phyloP scores from a whole-genome alignment of 2,888 invertebrate species.

The Apotomis capreana region DNA sequence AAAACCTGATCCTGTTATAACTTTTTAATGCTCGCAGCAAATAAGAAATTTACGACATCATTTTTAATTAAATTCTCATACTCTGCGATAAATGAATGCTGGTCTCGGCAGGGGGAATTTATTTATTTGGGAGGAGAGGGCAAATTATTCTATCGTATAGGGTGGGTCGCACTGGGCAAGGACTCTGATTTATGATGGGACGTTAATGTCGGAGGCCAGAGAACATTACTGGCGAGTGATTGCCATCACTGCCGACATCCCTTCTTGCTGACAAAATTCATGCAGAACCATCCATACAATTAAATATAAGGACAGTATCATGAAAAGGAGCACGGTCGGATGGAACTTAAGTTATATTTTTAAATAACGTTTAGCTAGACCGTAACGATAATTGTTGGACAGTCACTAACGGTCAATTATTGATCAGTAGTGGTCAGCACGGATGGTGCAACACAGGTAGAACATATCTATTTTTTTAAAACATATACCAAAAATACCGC shows the following conservation, averaged over 20 bases:
- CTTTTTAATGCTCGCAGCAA: slow-evolving; percentile 57
- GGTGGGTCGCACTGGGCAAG: slow-evolving; percentile 55
- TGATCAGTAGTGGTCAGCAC: no score
- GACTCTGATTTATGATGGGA: slow-evolving; percentile 62
- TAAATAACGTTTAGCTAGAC: no score
- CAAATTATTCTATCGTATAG: slow-evolving; percentile 58
- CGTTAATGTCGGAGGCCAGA: slow-evolving; percentile 58
- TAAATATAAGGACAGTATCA: no score
- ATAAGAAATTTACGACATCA: slow-evolving; percentile 58
- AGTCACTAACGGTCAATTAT: no score
- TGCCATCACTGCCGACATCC: slow-evolving; percentile 24
- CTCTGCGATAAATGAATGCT: slow-evolving; percentile 49
- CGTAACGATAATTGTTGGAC: no score
- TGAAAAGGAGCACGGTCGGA: no score
- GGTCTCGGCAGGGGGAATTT: slow-evolving; percentile 48
- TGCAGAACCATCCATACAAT: not conserved
- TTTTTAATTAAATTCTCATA: slow-evolving; percentile 64
- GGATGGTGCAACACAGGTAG: no score
- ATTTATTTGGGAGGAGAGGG: slow-evolving; percentile 54
- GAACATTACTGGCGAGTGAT: slow-evolving; percentile 59
- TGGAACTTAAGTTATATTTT: no score
- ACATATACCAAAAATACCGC: no score
- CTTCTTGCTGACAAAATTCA: not conserved
- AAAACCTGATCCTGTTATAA: slow-evolving; percentile 55
- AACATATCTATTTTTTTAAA: no score